These are phyloP conservation scores for Petrocephalus zakoni DNA, from an alignment of 2,113 vertebrate species.

Conservation along the genomic window DNA sequence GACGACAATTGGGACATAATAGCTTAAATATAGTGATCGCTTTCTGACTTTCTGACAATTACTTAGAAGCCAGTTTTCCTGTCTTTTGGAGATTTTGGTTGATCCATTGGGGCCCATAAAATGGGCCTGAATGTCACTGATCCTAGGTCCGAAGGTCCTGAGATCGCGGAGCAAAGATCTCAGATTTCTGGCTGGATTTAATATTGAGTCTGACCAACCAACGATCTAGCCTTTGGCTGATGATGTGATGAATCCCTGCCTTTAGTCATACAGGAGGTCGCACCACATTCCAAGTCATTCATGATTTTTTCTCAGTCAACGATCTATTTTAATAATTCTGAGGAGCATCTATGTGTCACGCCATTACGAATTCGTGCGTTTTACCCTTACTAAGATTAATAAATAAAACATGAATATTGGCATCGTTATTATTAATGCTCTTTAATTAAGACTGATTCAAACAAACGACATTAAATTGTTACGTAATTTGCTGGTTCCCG, in stretches of 20 bases:
- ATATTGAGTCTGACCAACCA: neutral
- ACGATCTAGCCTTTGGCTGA: neutral
- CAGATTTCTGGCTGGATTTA: neutral
- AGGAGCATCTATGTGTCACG: neutral
- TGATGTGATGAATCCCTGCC: neutral
- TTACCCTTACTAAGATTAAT: constrained; percentile 1
- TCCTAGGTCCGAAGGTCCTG: neutral
- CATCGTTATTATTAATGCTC: neutral
- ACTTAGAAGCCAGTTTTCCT: neutral
- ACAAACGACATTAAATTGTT: neutral
- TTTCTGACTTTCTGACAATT: neutral
- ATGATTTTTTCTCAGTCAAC: neutral
- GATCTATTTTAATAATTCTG: neutral
- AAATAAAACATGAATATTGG: neutral
- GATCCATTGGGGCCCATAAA: neutral
- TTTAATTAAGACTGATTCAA: neutral
- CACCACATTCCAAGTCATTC: neutral
- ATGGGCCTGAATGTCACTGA: neutral
- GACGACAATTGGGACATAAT: no score
- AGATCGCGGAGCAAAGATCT: neutral
- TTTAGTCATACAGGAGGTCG: neutral
- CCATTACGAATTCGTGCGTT: neutral
- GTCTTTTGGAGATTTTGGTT: neutral
- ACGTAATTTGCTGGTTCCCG: neutral
- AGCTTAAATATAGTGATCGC: neutral